Percentiles rank a stretch among this genome's conserved stretches.
These are phyloP conservation scores for Eupithecia inturbata DNA, from an alignment of 2,888 invertebrate species.

Conservation along the genomic window DNA sequence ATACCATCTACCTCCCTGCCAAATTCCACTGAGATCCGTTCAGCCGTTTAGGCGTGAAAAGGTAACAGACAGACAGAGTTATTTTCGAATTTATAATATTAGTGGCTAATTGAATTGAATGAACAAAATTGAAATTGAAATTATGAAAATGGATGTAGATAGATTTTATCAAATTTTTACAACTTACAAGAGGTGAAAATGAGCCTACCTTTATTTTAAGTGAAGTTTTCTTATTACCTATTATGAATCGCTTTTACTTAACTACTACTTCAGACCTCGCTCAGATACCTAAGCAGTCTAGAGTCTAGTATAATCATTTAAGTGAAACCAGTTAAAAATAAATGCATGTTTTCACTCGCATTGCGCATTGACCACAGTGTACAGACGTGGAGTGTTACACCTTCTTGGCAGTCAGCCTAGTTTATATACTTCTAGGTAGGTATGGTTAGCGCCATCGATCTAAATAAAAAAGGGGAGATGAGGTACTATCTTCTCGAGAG, in stretches of 20 bases:
- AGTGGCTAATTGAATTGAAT: too few species aligned
- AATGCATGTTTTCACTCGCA: not conserved
- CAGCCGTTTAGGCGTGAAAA: too few species aligned
- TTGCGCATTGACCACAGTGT: not conserved
- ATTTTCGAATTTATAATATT: too few species aligned
- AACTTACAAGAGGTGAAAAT: not conserved
- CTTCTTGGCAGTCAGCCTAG: not conserved
- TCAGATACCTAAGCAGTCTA: not conserved
- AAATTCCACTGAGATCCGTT: too few species aligned
- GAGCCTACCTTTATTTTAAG: not conserved
- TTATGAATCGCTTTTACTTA: not conserved
- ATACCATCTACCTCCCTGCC: too few species aligned
- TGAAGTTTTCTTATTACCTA: not conserved
- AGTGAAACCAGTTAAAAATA: not conserved
- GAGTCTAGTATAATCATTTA: not conserved
- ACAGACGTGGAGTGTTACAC: not conserved
- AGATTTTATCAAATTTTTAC: too few species aligned
- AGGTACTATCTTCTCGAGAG: too few species aligned
- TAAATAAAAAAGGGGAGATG: too few species aligned
- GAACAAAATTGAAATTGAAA: too few species aligned
- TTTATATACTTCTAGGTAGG: not conserved
- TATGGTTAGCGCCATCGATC: too few species aligned
- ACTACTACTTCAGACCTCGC: not conserved
- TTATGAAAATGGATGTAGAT: too few species aligned
- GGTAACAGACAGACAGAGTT: too few species aligned